Evolutionary conservation across 2,797 vertebrate species (phyloP).

Genomic region (Carapus acus): DNA sequence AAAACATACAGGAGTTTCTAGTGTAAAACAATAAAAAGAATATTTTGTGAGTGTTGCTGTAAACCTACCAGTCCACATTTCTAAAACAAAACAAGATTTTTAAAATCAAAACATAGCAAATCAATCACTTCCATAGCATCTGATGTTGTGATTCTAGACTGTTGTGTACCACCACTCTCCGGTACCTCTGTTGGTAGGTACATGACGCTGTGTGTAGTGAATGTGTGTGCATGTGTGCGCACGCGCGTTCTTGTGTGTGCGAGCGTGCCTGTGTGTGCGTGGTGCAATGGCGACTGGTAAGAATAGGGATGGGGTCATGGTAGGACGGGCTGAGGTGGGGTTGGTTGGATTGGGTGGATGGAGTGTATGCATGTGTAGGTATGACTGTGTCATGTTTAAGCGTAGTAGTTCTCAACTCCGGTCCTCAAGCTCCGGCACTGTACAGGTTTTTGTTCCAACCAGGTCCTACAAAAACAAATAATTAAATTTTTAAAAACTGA

Average conservation of each 20-base stretch:
- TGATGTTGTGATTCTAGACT: constrained; percentile 72
- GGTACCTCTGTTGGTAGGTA: constrained; percentile 65
- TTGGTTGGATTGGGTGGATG: too few species aligned
- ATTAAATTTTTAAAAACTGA: constrained; percentile 76
- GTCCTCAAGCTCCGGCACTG: constrained; percentile 83
- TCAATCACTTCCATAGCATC: constrained; percentile 70
- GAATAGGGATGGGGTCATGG: too few species aligned
- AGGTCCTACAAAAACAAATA: constrained; percentile 87
- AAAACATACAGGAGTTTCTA: constrained; percentile 78
- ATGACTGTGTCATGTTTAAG: constrained; percentile 68
- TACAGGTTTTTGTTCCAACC: constrained; percentile 87
- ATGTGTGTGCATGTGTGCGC: constrained; percentile 32
- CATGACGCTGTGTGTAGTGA: constrained; percentile 45
- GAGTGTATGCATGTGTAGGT: constrained; percentile 31
- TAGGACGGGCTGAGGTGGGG: too few species aligned
- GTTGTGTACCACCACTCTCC: constrained; percentile 69
- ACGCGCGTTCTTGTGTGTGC: constrained; percentile 32
- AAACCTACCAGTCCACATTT: constrained; percentile 67
- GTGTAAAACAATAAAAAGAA: constrained; percentile 80
- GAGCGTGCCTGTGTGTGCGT: constrained; percentile 39
- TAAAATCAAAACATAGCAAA: constrained; percentile 66
- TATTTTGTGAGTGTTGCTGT: constrained; percentile 71
- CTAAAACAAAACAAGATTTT: constrained; percentile 67
- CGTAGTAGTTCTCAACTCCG: constrained; percentile 84
- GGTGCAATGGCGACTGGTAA: too few species aligned